phyloP scores from a whole-genome alignment of 2,113 vertebrate genomes.

The Melanostigma gelatinosum region DNA sequence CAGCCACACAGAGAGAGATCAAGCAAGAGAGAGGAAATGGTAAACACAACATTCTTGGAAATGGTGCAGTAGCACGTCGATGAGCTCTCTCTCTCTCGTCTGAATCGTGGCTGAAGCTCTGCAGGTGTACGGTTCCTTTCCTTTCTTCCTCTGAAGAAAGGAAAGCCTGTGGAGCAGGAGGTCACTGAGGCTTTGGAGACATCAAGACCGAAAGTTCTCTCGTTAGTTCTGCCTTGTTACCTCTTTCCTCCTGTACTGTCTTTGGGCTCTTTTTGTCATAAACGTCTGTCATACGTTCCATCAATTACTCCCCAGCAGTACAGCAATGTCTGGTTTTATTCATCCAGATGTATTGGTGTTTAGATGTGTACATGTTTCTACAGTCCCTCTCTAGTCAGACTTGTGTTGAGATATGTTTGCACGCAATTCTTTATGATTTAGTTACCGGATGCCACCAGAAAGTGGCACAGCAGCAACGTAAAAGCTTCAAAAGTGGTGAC shows the following conservation, averaged over 20 bases:
- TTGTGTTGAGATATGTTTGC: background rate
- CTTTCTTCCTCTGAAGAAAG: slow-evolving; percentile 59
- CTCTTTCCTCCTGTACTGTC: slow-evolving; percentile 24
- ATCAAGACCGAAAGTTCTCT: slow-evolving; percentile 51
- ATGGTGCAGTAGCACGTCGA: slow-evolving; percentile 5
- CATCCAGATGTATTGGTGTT: background rate
- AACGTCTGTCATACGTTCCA: slow-evolving; percentile 30
- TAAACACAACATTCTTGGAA: slow-evolving; percentile 31
- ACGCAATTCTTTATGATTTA: background rate
- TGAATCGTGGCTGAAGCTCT: slow-evolving; percentile 13
- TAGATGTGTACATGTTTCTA: background rate
- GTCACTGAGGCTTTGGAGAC: slow-evolving; percentile 58
- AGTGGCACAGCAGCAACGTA: background rate
- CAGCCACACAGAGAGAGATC: slow-evolving; percentile 2
- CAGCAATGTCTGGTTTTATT: slow-evolving; percentile 3
- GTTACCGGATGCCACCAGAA: background rate
- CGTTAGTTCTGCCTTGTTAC: slow-evolving; percentile 25
- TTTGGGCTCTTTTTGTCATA: slow-evolving; percentile 29
- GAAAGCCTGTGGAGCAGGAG: slow-evolving; percentile 59
- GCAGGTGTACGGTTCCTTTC: slow-evolving; percentile 34
- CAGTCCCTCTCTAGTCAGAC: background rate
- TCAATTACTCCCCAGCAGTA: slow-evolving; percentile 19
- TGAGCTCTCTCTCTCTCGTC: background rate
- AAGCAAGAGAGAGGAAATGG: slow-evolving; percentile 14
- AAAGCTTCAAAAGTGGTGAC: too few species aligned